Conservation (phyloP, 53 echinoderm and acorn worm genomes). For the Holothuria leucospilota region DNA sequence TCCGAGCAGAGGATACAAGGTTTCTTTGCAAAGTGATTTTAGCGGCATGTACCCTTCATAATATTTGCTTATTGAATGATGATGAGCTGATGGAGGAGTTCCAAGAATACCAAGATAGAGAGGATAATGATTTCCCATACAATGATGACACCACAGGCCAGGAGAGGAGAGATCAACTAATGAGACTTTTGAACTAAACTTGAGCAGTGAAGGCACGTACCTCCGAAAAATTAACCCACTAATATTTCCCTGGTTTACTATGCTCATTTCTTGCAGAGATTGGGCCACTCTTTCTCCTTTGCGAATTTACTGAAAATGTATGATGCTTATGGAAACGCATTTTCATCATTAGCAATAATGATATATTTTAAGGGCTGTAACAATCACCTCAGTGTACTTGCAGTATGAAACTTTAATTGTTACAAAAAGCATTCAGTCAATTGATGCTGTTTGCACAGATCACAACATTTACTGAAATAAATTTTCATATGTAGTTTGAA, state of each 20-base stretch:
- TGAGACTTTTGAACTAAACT: neutral
- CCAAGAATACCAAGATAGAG: constrained; percentile 21
- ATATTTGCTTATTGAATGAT: constrained; percentile 33
- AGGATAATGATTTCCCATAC: constrained; percentile 14
- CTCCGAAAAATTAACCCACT: no score
- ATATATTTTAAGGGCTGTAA: no score
- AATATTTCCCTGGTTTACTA: no score
- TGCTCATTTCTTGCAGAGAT: neutral
- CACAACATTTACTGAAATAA: no score
- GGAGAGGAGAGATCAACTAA: constrained; percentile 21
- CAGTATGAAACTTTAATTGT: no score
- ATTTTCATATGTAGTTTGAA: no score
- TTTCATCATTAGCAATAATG: no score
- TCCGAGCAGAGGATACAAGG: constrained; percentile 47
- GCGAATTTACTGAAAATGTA: neutral
- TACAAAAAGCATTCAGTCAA: no score
- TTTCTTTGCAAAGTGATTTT: constrained; percentile 45
- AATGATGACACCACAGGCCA: constrained; percentile 30
- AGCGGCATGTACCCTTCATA: constrained; percentile 54
- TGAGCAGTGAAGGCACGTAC: neutral
- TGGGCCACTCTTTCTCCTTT: neutral
- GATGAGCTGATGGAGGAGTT: no score
- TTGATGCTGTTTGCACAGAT: no score
- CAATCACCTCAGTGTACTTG: no score
- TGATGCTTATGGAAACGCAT: neutral